These are phyloP conservation scores for Antitype chi DNA, from an alignment of 2,888 invertebrate genomes.

Conservation along the genomic window DNA sequence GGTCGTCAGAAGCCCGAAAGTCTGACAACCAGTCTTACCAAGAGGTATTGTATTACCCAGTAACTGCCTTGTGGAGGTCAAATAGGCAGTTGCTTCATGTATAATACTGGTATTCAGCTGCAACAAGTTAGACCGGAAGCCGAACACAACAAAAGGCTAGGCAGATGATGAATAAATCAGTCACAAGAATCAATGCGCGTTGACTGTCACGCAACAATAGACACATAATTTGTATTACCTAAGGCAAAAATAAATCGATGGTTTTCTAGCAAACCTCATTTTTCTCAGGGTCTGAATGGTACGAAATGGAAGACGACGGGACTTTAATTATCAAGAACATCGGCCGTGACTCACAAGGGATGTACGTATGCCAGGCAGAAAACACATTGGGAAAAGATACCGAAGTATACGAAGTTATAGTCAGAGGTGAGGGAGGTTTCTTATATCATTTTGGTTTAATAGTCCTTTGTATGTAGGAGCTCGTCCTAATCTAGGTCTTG, in stretches of 20 bases:
- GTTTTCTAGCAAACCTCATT: neutral
- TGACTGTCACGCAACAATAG: too few relatives aligned
- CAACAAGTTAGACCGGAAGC: too few relatives aligned
- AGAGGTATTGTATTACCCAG: too few relatives aligned
- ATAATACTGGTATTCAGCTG: too few relatives aligned
- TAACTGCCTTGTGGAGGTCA: too few relatives aligned
- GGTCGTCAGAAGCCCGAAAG: too few relatives aligned
- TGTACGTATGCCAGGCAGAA: slow-evolving; percentile 73
- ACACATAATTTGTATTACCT: neutral
- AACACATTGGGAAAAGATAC: slow-evolving; percentile 69
- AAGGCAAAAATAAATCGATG: neutral
- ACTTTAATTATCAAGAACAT: slow-evolving; percentile 75
- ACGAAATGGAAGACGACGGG: slow-evolving; percentile 73
- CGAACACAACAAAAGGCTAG: too few relatives aligned
- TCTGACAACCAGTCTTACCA: too few relatives aligned
- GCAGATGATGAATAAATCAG: too few relatives aligned
- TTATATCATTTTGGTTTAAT: neutral
- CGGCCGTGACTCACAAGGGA: slow-evolving; percentile 63
- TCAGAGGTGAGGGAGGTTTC: slow-evolving; percentile 69
- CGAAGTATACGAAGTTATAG: slow-evolving; percentile 68
- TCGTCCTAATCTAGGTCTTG: neutral
- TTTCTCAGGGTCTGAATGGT: slow-evolving; percentile 73
- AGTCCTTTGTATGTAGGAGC: neutral
- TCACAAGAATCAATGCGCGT: too few relatives aligned
- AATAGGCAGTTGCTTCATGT: too few relatives aligned